Conservation (phyloP, 2,888 invertebrate genomes). For the Scaptomyza flava region DNA sequence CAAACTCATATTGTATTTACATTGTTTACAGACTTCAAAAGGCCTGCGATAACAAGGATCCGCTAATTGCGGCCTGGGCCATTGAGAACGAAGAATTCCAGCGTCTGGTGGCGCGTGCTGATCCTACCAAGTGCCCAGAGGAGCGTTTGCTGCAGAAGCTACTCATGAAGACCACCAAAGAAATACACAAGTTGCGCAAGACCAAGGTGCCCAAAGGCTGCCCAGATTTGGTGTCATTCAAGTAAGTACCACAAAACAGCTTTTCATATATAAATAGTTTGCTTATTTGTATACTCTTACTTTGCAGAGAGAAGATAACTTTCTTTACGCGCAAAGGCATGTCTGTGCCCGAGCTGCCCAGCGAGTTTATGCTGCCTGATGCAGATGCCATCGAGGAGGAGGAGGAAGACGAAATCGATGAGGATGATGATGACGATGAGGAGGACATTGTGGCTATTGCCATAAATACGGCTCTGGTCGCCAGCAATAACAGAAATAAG, state of each 20-base stretch:
- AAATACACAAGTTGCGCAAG: conserved; percentile 95
- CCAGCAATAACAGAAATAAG: conserved; percentile 83
- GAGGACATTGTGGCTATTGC: conserved; percentile 80
- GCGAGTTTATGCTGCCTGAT: conserved; percentile 85
- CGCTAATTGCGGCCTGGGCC: conserved; percentile 93
- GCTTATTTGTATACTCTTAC: background rate
- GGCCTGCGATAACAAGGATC: conserved; percentile 92
- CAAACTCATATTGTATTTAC: background rate
- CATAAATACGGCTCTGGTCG: conserved; percentile 83
- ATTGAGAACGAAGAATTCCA: conserved; percentile 94
- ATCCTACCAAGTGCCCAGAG: conserved; percentile 83
- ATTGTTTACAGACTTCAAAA: conserved; percentile 88
- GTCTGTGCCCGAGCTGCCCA: conserved; percentile 90
- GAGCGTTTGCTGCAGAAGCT: conserved; percentile 90
- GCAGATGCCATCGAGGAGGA: conserved; percentile 84
- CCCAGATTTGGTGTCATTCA: conserved; percentile 96
- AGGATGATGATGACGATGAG: conserved; percentile 70
- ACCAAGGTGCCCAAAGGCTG: conserved; percentile 94
- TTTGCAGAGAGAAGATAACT: conserved; percentile 96
- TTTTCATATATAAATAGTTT: no score
- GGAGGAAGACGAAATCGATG: conserved; percentile 70
- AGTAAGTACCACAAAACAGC: conserved; percentile 87
- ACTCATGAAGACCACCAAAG: conserved; percentile 94
- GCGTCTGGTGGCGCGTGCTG: conserved; percentile 86
- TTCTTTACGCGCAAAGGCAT: conserved; percentile 94